Evolutionary conservation across 2,888 invertebrate genomes (phyloP).

Genomic region (Brachyptera risi): DNA sequence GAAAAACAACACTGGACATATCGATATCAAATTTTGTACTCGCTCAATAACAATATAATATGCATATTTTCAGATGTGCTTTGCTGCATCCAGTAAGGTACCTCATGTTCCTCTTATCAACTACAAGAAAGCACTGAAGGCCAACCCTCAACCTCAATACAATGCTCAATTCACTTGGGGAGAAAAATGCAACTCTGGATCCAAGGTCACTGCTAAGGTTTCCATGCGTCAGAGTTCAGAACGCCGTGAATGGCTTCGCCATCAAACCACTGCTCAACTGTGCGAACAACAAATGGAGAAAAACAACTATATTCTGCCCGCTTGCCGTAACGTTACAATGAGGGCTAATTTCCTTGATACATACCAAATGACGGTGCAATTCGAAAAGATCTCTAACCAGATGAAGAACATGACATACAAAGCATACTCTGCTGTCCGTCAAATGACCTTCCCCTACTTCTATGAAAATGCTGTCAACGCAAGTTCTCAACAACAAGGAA

Average conservation of each 20-base stretch:
- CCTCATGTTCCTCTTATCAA: constrained; percentile 53
- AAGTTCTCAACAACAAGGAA: constrained; percentile 43
- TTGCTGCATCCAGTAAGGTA: constrained; percentile 46
- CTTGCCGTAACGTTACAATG: constrained; percentile 55
- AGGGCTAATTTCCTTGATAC: constrained; percentile 54
- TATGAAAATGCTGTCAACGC: constrained; percentile 49
- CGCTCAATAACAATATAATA: neutral
- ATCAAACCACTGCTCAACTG: constrained; percentile 47
- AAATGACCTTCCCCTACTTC: constrained; percentile 49
- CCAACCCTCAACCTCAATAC: constrained; percentile 49
- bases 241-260: constrained; percentile 49
- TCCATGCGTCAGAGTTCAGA: constrained; percentile 46
- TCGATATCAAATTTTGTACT: neutral
- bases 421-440: constrained; percentile 47
- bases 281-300: constrained; percentile 51
- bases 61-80: constrained; percentile 46
- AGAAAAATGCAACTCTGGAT: constrained; percentile 43
- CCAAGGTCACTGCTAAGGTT: constrained; percentile 43
- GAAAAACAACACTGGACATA: too few relatives aligned
- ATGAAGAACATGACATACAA: constrained; percentile 49
- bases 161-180: constrained; percentile 50
- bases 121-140: constrained; percentile 52
- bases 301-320: constrained; percentile 53
- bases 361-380: constrained; percentile 48
- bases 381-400: constrained; percentile 50